A percentile compares a stretch with the other conserved stretches of the same genome.
These are phyloP conservation scores for Callocephalon fimbriatum DNA, from an alignment of 2,113 vertebrate species.

Conservation along the genomic window DNA sequence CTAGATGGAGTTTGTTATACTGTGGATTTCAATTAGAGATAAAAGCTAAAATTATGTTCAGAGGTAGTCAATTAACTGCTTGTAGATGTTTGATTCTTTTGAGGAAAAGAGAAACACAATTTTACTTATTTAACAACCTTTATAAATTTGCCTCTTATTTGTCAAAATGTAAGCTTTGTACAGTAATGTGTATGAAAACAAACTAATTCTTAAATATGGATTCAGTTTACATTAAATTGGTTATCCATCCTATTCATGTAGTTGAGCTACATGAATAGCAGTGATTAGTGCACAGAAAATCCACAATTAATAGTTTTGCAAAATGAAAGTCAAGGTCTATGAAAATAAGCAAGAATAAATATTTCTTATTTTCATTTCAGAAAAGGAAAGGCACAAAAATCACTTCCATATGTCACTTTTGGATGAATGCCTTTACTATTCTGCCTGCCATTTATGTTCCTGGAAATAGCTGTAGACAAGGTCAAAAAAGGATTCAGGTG, in stretches of 20 bases:
- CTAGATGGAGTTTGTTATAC: neutral
- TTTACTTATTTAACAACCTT: neutral
- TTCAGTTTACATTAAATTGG: neutral
- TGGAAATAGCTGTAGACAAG: neutral
- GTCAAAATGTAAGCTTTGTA: neutral
- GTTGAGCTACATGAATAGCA: neutral
- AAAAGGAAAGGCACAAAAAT: neutral
- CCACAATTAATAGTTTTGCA: neutral
- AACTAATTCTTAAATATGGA: neutral
- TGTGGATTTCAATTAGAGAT: neutral
- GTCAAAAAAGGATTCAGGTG: neutral
- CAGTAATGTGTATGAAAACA: neutral
- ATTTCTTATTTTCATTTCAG: neutral
- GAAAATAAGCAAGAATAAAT: neutral
- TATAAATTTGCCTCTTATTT: neutral
- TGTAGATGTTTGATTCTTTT: neutral
- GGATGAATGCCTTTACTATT: neutral
- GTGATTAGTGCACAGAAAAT: neutral
- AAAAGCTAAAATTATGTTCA: neutral
- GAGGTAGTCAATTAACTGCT: neutral
- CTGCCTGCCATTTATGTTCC: neutral
- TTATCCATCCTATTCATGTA: neutral
- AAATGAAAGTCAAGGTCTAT: neutral
- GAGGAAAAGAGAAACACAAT: neutral
- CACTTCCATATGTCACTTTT: neutral